A percentile compares a stretch with the other conserved stretches of the same genome.
phyloP scores from a whole-genome alignment of 2,888 invertebrate genomes.

The Auanema freiburgensis region DNA sequence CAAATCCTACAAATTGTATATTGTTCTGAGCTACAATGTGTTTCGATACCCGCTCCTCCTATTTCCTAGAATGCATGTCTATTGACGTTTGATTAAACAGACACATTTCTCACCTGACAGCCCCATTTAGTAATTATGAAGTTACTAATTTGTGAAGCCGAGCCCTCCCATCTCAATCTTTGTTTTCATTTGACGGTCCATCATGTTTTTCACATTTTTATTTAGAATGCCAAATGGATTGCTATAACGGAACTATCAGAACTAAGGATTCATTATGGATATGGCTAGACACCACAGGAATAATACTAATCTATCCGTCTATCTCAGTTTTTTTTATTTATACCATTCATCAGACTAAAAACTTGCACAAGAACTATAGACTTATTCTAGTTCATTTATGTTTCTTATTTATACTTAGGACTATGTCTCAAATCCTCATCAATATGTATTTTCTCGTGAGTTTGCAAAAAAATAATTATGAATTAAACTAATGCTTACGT shows the following conservation, averaged over 20 bases:
- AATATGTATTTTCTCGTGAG: background rate
- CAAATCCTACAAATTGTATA: too few species aligned
- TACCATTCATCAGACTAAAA: background rate
- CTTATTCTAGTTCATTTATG: slow-evolving; percentile 1
- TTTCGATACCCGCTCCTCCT: background rate
- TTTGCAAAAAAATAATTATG: background rate
- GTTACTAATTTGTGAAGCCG: background rate
- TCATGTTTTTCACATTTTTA: slow-evolving; percentile 5
- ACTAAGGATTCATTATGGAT: background rate
- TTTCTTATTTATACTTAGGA: background rate
- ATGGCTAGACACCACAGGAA: too few species aligned
- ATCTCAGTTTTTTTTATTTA: too few species aligned
- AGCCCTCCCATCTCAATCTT: too few species aligned
- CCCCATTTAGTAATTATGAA: too few species aligned
- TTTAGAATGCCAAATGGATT: slow-evolving; percentile 5
- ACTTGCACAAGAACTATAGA: background rate
- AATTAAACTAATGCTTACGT: background rate
- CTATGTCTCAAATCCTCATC: background rate
- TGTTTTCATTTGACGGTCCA: too few species aligned
- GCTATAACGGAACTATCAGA: background rate
- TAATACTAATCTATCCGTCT: too few species aligned
- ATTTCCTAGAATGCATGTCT: background rate
- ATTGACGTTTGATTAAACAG: background rate
- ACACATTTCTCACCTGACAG: background rate
- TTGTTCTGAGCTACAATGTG: background rate